Evolutionary conservation across 2,888 invertebrate species (phyloP).

Genomic region (Zaprionus lineosus): DNA sequence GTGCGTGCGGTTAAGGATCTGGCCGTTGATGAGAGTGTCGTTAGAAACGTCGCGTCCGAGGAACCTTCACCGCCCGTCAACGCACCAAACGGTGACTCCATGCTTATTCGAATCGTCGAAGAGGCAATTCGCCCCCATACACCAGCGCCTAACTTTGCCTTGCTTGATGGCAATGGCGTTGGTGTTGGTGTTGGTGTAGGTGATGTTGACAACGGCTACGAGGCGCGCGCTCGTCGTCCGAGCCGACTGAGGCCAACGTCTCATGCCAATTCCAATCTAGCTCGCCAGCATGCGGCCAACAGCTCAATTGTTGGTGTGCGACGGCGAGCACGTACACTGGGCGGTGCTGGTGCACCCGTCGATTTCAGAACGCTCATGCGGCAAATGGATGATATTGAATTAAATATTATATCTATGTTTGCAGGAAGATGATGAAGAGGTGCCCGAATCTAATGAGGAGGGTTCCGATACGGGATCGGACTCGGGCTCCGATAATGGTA

Average conservation of each 20-base stretch:
- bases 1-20: conserved; percentile 83
- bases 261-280: conserved; percentile 56
- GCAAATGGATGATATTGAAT: conserved; percentile 72
- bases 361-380: conserved; percentile 63
- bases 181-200: conserved; percentile 9
- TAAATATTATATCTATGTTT: conserved; percentile 79
- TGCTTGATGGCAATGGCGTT: conserved; percentile 27
- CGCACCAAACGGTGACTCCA: conserved; percentile 36
- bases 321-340: conserved; percentile 73
- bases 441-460: conserved; percentile 85
- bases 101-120: conserved; percentile 48
- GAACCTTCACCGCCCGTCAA: conserved; percentile 43
- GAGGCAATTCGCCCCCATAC: conserved; percentile 36
- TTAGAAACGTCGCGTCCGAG: conserved; percentile 29
- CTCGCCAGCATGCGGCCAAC: conserved; percentile 68
- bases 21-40: conserved; percentile 46
- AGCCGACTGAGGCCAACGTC: conserved; percentile 43
- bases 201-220: conserved; percentile 16
- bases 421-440: conserved; percentile 87
- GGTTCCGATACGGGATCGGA: conserved; percentile 82
- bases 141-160: conserved; percentile 36
- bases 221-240: conserved; percentile 37
- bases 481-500: conserved; percentile 80
- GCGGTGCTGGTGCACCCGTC: conserved; percentile 39
- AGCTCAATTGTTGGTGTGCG: conserved; percentile 73